Evolutionary conservation across 2,113 vertebrate species (phyloP), one percentile per base, ranked within the genome.

Genomic region (Amia ocellicauda): DNA sequence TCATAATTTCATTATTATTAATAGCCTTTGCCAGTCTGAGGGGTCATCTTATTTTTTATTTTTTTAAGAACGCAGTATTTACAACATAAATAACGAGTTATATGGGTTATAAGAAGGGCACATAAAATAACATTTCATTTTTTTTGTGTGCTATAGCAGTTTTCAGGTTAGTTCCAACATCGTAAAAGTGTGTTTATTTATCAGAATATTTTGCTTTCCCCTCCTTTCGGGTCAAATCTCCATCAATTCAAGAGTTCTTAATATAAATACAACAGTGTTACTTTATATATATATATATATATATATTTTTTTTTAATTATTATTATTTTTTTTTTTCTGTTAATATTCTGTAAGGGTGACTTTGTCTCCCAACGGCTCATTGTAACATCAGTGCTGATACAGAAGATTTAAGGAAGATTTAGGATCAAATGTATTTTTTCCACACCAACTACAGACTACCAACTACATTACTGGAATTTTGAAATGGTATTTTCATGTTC

Each of bases 1-100:
- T 66, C 56, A 66, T 60, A 66, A 66, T 60, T 59, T 66, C 56
- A 66, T 66, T 66, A 66, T 66, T 60, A 66, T 66, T 66, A 60
- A 66, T 60, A 49, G 49, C 17, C 57, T 66, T 53, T 41, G 36
- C 36, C 42, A 51, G 54, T 57, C 36, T 50, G 55, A 24, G 49
- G 58, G 64, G 64, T 66, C 64, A 66, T 66, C 58, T 60, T 59
- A 66, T 58, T n/a, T 66, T 66, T 60, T 59, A 66, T 58, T n/a
- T 66, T 66, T 64, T 63, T 65, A 59, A 43, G 56, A 53, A 41
- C 31, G 47, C 36, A 52, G 51, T 60, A 59, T 53, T 52, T 66
- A 59, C 57, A 66, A 52, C 56, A 66, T 53, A 59, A 66, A 66
- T 60, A 26, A 49, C 58, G 64, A 60, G 58, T 66, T 66, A 60